phyloP scores from a whole-genome alignment of 2,888 invertebrate genomes.

The Toxonevra muliebris region DNA sequence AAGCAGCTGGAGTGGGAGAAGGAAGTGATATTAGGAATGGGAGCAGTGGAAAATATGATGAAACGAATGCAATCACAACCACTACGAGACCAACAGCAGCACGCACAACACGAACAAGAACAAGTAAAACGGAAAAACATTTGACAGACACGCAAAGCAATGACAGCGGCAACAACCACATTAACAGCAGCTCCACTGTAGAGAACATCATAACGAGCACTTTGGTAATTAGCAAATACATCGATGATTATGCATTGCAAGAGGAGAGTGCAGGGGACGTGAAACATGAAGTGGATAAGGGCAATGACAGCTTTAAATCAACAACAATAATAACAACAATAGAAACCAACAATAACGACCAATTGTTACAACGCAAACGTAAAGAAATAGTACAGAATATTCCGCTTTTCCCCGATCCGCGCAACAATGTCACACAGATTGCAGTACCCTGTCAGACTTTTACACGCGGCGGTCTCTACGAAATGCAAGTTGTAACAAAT shows the following conservation, averaged over 20 bases:
- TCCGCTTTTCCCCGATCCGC: conserved; percentile 59
- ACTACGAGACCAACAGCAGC: conserved; percentile 32
- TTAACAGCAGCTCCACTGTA: conserved; percentile 35
- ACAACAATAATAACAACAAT: neutral
- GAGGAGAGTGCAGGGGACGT: conserved; percentile 55
- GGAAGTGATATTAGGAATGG: conserved; percentile 18
- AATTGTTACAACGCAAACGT: conserved; percentile 50
- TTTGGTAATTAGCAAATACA: conserved; percentile 62
- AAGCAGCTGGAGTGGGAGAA: conserved; percentile 9
- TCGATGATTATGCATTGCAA: conserved; percentile 58
- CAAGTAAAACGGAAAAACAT: conserved; percentile 22
- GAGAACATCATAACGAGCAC: conserved; percentile 59
- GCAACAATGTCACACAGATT: conserved; percentile 60
- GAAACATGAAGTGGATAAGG: conserved; percentile 1
- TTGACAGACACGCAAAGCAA: conserved; percentile 6
- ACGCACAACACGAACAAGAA: conserved; percentile 21
- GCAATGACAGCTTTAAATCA: neutral
- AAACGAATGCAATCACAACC: conserved; percentile 27
- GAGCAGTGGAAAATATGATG: conserved; percentile 14
- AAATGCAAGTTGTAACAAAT: conserved; percentile 59
- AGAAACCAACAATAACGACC: conserved; percentile 4
- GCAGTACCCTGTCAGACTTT: conserved; percentile 62
- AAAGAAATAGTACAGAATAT: conserved; percentile 61
- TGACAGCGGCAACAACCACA: conserved; percentile 31
- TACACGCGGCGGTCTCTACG: conserved; percentile 58